These are phyloP conservation scores for Lacanobia oleracea DNA, from an alignment of 2,888 invertebrate species.

Conservation along the genomic window DNA sequence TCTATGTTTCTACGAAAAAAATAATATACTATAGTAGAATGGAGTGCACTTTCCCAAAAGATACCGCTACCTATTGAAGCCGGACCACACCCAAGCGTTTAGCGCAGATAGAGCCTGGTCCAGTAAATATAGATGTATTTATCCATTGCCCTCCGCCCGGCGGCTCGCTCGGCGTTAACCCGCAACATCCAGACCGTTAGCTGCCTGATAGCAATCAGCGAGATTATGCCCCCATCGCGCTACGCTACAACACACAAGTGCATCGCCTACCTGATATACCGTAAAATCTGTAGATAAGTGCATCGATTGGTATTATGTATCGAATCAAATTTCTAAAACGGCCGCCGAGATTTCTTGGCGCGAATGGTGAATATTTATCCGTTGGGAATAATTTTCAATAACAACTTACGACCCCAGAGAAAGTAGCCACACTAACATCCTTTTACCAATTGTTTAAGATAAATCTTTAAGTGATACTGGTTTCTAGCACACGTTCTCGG, in stretches of 20 bases:
- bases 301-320: constrained; percentile 54
- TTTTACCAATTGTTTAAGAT: constrained; percentile 45
- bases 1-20: neutral
- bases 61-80: constrained; percentile 29
- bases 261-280: constrained; percentile 59
- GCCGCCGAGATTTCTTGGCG: constrained; percentile 50
- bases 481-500: constrained; percentile 47
- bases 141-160: constrained; percentile 61
- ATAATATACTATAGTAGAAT: neutral
- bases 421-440: constrained; percentile 46
- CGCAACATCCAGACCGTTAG: constrained; percentile 71
- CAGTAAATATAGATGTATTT: constrained; percentile 64
- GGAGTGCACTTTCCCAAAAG: constrained; percentile 27
- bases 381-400: constrained; percentile 38
- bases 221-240: constrained; percentile 73
- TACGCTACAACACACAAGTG: constrained; percentile 58
- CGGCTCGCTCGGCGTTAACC: constrained; percentile 65
- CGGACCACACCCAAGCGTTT: constrained; percentile 44
- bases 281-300: constrained; percentile 60
- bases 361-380: constrained; percentile 24
- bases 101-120: constrained; percentile 46
- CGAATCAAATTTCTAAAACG: constrained; percentile 57
- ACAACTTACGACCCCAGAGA: constrained; percentile 36
- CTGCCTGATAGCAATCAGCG: constrained; percentile 77
- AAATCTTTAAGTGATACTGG: constrained; percentile 28